These are phyloP conservation scores for Pionites leucogaster DNA, from an alignment of 2,113 vertebrate species.

Conservation along the genomic window DNA sequence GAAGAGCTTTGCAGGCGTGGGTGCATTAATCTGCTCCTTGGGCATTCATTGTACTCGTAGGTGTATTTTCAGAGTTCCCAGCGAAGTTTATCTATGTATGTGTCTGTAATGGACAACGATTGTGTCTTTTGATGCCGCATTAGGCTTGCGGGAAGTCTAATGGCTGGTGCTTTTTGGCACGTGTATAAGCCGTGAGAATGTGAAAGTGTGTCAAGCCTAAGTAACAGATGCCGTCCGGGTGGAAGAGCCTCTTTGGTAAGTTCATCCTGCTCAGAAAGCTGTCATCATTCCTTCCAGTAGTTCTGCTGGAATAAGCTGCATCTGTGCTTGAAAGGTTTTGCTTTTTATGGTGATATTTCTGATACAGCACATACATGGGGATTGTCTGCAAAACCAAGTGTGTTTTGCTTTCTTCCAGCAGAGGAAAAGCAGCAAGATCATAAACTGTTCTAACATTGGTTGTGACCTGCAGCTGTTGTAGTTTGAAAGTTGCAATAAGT, in stretches of 20 bases:
- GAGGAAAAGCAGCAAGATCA: neutral
- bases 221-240: neutral
- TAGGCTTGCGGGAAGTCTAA: neutral
- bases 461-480: neutral
- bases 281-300: neutral
- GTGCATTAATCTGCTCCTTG: accelerated
- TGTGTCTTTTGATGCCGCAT: neutral
- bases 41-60: neutral
- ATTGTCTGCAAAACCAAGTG: neutral
- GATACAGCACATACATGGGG: accelerated
- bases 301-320: neutral
- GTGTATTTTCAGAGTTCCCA: neutral
- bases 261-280: neutral
- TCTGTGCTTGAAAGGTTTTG: neutral
- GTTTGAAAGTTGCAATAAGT: neutral
- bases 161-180: neutral
- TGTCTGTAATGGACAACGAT: neutral
- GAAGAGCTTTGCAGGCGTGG: neutral
- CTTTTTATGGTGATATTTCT: neutral
- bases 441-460: neutral
- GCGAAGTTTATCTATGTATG: neutral
- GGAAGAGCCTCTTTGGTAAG: neutral
- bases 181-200: accelerated
- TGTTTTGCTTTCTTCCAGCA: neutral
- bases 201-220: neutral